These are phyloP conservation scores for Ormyrus labotus DNA, from an alignment of 2,888 invertebrate genomes.

Conservation along the genomic window DNA sequence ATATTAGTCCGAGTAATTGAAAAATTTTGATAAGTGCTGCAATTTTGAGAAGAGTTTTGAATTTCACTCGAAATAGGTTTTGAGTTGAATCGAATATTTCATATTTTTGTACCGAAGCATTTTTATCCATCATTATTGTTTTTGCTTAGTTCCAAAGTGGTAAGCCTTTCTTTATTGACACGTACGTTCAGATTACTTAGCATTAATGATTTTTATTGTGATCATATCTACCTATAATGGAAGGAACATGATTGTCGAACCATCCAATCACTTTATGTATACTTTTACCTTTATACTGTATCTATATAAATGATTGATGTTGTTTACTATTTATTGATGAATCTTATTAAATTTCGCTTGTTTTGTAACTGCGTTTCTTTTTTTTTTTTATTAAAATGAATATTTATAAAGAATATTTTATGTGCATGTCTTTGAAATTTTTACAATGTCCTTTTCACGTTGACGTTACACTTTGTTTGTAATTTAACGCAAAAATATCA, in stretches of 20 bases:
- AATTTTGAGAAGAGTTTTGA: slow-evolving; percentile 17
- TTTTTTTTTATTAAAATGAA: slow-evolving; percentile 38
- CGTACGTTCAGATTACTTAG: not conserved
- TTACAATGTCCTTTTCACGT: slow-evolving; percentile 41
- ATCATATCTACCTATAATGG: slow-evolving; percentile 24
- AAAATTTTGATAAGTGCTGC: slow-evolving; percentile 9
- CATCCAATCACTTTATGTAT: slow-evolving; percentile 10
- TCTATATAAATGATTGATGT: slow-evolving; percentile 38
- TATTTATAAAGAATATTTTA: slow-evolving; percentile 43
- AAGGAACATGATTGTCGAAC: slow-evolving; percentile 57
- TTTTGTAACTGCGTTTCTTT: slow-evolving; percentile 51
- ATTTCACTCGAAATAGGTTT: not conserved
- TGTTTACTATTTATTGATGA: slow-evolving; percentile 43
- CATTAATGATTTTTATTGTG: not conserved
- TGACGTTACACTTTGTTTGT: slow-evolving; percentile 38
- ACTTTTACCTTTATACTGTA: slow-evolving; percentile 3
- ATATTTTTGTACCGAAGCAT: not conserved
- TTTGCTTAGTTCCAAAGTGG: slow-evolving; percentile 27
- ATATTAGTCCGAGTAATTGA: not conserved
- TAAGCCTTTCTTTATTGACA: slow-evolving; percentile 35
- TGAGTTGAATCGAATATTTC: not conserved
- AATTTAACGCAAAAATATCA: slow-evolving; percentile 38
- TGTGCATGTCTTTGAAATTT: slow-evolving; percentile 54
- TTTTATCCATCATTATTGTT: not conserved
- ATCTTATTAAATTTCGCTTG: slow-evolving; percentile 47